A percentile compares a stretch with the other conserved stretches of the same genome.
Evolutionary conservation across 2,113 vertebrate species (phyloP).

Genomic region (Nothoprocta pentlandii): DNA sequence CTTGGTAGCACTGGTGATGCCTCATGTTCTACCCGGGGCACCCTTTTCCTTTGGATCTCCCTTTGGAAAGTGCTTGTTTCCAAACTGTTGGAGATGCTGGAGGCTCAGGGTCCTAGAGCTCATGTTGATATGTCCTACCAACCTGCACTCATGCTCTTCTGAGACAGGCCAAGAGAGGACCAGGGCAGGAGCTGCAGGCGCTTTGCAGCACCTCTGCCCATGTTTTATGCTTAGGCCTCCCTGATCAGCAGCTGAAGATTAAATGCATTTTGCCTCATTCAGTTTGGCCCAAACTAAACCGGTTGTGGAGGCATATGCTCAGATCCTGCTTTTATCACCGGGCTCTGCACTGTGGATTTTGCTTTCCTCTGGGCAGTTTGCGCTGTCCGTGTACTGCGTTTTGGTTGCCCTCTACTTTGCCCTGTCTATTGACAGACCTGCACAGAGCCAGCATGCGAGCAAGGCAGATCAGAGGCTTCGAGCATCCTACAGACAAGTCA

Average conservation of each 20-base stretch:
- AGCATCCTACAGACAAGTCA: neutral
- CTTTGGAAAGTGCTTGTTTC: neutral
- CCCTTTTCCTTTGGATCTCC: neutral
- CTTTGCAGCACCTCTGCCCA: neutral
- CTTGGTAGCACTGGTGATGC: neutral
- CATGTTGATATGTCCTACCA: no score
- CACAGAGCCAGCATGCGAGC: neutral
- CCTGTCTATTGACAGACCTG: no score
- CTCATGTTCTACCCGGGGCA: neutral
- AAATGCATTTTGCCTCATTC: neutral
- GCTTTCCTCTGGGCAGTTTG: neutral
- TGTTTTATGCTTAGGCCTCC: neutral
- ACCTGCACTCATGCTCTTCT: no score
- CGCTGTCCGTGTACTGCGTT: neutral
- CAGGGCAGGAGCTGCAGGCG: neutral
- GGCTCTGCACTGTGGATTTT: neutral
- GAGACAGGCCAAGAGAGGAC: neutral
- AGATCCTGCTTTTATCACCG: neutral
- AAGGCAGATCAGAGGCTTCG: neutral
- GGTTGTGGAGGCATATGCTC: neutral
- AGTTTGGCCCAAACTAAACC: neutral
- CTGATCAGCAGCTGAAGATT: neutral
- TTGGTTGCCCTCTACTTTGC: neutral
- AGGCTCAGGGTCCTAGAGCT: neutral
- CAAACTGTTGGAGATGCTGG: rapidly evolving